Base-by-base conservation (phyloP, 2,888 invertebrate species). In the Drosophila mettleri region DNA sequence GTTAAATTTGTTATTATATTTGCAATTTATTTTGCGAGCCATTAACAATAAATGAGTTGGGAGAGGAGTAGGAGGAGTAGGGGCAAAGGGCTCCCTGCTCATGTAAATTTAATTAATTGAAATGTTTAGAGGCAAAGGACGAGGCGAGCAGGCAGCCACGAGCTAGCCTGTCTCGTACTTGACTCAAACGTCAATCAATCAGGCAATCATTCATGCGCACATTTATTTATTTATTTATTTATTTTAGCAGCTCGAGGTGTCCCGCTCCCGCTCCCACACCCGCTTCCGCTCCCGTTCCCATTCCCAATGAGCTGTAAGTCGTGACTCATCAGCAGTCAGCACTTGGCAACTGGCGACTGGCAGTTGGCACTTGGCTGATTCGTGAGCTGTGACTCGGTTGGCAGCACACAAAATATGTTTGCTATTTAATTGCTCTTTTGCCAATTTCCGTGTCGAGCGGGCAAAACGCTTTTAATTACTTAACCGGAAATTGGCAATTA, bases 401-500 rank as follows among this genome's bases (percentile, higher is more conserved):
- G 55, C 54, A 41, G 48, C 59, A 62, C 80, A 49, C 61, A 41
- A 83, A 86, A 83, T 79, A 86, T 86, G 83, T 77, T 77, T 72
- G 60, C 60, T 64, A 72, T 88, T 88, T 84, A 86, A 83, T 83
- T 83, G 89, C 78, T 58, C 72, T 74, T 77, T 74, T 76, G 72
- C 72, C 86, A 80, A 85, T 80, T 85, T 80, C 79, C 78, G 76
- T 65, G 55, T 48, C 49, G 57, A 53, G 66, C 55, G 60, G 55
- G 68, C 87, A 84, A 88, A 82, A 74, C 73, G 86, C 77, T 89
- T 85, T 85, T 79, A 85, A 85, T 85, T 89, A 87, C 89, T 85
- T 89, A 89, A 85, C 88, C 85, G 85, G 88, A 85, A 85, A 85
- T 85, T 89, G 89, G 89, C 89, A 85, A 89, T 88, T 88, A 85